Evolutionary conservation across 2,888 invertebrate species (phyloP).

Genomic region (Microdon myrmicae): DNA sequence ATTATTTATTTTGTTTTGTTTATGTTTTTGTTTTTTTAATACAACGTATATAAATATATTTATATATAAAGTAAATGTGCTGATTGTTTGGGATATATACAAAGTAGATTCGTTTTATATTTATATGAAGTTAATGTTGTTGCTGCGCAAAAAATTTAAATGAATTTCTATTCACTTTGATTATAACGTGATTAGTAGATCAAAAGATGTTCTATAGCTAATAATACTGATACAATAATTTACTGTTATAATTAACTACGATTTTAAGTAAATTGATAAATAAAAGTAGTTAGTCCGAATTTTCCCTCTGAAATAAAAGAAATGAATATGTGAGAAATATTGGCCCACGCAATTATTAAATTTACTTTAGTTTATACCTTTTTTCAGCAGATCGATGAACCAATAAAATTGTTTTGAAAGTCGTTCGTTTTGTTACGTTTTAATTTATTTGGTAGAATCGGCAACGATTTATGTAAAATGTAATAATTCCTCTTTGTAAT

Average conservation of each 20-base stretch:
- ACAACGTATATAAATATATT: constrained; percentile 17
- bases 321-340: neutral
- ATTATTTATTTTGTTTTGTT: constrained; percentile 11
- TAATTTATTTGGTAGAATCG: constrained; percentile 48
- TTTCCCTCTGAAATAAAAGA: constrained; percentile 22
- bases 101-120: too few species aligned
- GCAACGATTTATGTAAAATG: constrained; percentile 41
- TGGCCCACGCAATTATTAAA: too few species aligned
- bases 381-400: too few species aligned
- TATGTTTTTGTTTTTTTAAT: constrained; percentile 20
- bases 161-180: constrained; percentile 13
- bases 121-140: too few species aligned
- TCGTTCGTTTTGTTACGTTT: constrained; percentile 20
- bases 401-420: constrained; percentile 22
- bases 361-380: too few species aligned
- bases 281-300: constrained; percentile 27
- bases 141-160: too few species aligned
- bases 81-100: too few species aligned
- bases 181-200: constrained; percentile 20
- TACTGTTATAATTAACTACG: constrained; percentile 23
- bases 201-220: constrained; percentile 38
- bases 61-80: neutral
- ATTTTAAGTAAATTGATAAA: constrained; percentile 41
- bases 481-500: constrained; percentile 22
- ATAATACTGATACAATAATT: constrained; percentile 48